A percentile compares a stretch with the other conserved stretches of the same genome.
These are phyloP conservation scores for Phaethornis superciliosus DNA, from an alignment of 2,113 vertebrate genomes.

Conservation along the genomic window DNA sequence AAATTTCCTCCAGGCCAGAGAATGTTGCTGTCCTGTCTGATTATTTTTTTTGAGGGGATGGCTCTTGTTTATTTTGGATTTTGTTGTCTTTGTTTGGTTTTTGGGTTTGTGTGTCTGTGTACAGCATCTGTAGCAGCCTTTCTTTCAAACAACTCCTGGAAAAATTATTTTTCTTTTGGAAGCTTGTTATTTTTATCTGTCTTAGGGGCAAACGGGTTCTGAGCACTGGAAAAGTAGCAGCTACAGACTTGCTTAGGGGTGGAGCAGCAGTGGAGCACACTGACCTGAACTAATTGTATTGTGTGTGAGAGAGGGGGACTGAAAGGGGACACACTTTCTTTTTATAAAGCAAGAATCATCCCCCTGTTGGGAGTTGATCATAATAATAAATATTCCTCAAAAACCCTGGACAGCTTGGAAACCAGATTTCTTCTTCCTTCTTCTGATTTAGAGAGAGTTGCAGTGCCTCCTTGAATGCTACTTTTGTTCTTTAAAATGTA, in stretches of 20 bases:
- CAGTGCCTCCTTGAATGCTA: background rate
- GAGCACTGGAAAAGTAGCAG: background rate
- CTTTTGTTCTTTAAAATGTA: background rate
- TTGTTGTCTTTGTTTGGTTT: background rate
- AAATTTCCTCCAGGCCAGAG: background rate
- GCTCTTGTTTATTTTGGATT: background rate
- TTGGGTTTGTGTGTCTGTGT: background rate
- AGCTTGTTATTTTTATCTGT: background rate
- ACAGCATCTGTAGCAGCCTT: background rate
- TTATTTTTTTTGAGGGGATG: background rate
- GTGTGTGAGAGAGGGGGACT: background rate
- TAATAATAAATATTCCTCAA: background rate
- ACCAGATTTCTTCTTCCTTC: background rate
- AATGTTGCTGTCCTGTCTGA: background rate
- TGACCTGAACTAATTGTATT: background rate
- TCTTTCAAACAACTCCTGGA: background rate
- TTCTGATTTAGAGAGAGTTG: background rate
- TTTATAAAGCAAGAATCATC: background rate
- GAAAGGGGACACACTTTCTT: background rate
- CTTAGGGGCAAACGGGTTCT: background rate
- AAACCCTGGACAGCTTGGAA: background rate
- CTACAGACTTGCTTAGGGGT: background rate
- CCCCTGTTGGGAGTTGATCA: background rate
- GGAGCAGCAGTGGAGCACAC: background rate
- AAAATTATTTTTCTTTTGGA: background rate